Base-by-base conservation (phyloP, 2,113 vertebrate genomes). In the Tor tambroides region DNA sequence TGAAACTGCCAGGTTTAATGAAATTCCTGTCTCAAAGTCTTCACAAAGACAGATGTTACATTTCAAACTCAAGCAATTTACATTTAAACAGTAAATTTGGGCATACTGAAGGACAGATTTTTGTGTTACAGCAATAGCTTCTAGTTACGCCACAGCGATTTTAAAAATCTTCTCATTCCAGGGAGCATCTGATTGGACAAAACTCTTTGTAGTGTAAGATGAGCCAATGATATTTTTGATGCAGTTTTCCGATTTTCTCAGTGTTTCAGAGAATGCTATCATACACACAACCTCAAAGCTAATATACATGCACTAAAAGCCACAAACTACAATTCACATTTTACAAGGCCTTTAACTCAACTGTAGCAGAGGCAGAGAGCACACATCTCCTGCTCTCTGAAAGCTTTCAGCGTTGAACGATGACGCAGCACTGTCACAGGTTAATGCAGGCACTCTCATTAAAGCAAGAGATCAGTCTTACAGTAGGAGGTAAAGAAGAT, bases 1-100 rank as follows among this genome's bases (percentile, higher is more conserved):
- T 77, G 83, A 87, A 85, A 87, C n/a, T 26, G 23, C 76, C 28
- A 35, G n/a, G 15, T 79, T 84, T 87, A 71, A 82, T 82, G 46
- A 81, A 76, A 85, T 77, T n/a, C 11, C 78, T 1, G 41, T 41
- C 77, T 80, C 43, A 79, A 59, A 28, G 21, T 17, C 75, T 65
- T n/a, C 43, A 59, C 78, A 61, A 80, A 38, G 30, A 80, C 21
- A n/a, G 30, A 56, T 59, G 19, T 14, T 38, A 59, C 32, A 15
- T 3, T 26, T 41, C 30, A 61, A 61, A 11, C 2, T 12, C 8
- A 14, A 59, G 11, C 49, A 12, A 56, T 75, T 75, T 26, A 75
- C 21, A 46, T 7, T 43, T 12, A 75, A 46, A 75, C 38, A 75
- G 72, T 12, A 26, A n/a, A 3, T 75, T 46, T 46, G 38, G 72